Conservation (phyloP, 2,888 invertebrate species). For the Drosophila melanosoma region DNA sequence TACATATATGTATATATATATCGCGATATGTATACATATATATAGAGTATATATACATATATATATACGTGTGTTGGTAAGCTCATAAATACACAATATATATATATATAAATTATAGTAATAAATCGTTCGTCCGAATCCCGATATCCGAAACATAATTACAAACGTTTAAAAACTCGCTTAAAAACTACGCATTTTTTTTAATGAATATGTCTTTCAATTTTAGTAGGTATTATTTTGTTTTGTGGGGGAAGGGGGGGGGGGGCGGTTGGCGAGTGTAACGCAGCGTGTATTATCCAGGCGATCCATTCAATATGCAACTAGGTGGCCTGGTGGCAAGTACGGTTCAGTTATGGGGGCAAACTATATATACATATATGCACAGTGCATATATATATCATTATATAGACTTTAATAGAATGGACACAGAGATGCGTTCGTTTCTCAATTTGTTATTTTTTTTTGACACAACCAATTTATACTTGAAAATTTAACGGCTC, state of each 20-base stretch:
- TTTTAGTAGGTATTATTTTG: constrained; percentile 27
- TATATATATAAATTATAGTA: constrained; percentile 26
- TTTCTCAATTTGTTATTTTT: not conserved
- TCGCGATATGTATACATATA: constrained; percentile 58
- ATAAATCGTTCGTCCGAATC: constrained; percentile 30
- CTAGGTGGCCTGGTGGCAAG: constrained; percentile 71
- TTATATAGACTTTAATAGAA: constrained; percentile 15
- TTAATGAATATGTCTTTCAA: constrained; percentile 76
- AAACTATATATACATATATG: constrained; percentile 31
- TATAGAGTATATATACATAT: constrained; percentile 48
- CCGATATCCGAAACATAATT: constrained; percentile 47
- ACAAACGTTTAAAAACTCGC: constrained; percentile 55
- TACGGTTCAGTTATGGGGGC: constrained; percentile 51
- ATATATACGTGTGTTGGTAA: constrained; percentile 52
- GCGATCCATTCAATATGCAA: constrained; percentile 74
- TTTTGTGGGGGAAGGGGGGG: not conserved
- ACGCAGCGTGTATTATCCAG: constrained; percentile 26
- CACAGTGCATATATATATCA: constrained; percentile 4
- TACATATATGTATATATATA: constrained; percentile 60
- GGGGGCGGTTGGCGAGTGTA: constrained; percentile 22
- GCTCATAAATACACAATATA: constrained; percentile 79
- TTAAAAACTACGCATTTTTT: constrained; percentile 43
- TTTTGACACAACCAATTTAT: constrained; percentile 57
- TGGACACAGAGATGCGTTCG: constrained; percentile 29
- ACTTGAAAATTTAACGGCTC: constrained; percentile 85